Conservation (phyloP, 2,113 vertebrate species). For the Xiphophorus hellerii region DNA sequence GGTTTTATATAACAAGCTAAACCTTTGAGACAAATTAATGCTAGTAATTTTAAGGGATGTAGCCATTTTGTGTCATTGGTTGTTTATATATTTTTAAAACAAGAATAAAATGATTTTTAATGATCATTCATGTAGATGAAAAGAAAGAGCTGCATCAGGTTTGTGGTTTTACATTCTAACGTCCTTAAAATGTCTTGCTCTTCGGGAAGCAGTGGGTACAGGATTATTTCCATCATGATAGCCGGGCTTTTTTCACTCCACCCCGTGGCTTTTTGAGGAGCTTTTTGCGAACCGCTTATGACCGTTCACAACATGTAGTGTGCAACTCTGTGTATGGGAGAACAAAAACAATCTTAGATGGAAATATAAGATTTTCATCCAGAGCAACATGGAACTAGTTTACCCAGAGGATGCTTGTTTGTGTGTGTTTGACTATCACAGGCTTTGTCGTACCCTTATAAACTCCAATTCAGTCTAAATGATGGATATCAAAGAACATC, state of each 20-base stretch:
- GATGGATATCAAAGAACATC: conserved; percentile 66
- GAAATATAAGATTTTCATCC: conserved; percentile 24
- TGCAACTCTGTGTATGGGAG: conserved; percentile 4
- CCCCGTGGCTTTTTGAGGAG: background rate
- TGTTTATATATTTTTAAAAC: background rate
- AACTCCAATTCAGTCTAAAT: conserved; percentile 57
- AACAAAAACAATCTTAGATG: conserved; percentile 14
- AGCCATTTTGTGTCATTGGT: too few relatives aligned
- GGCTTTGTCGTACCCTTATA: conserved; percentile 25
- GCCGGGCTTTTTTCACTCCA: background rate
- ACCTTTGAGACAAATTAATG: conserved; percentile 12
- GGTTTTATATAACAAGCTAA: conserved; percentile 23
- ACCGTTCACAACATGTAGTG: conserved; percentile 18
- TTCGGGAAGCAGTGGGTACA: background rate
- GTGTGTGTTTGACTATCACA: conserved; percentile 23
- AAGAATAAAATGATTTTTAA: background rate
- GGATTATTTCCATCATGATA: conserved; percentile 6
- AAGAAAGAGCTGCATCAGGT: background rate
- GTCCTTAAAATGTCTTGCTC: conserved; percentile 6
- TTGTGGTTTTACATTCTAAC: background rate
- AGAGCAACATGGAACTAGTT: conserved; percentile 15
- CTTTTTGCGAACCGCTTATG: conserved; percentile 17
- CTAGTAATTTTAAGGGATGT: too few relatives aligned
- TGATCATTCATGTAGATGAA: background rate
- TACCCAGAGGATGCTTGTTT: conserved; percentile 29